phyloP scores from a whole-genome alignment of 2,113 vertebrate species.

The Cavia aperea region DNA sequence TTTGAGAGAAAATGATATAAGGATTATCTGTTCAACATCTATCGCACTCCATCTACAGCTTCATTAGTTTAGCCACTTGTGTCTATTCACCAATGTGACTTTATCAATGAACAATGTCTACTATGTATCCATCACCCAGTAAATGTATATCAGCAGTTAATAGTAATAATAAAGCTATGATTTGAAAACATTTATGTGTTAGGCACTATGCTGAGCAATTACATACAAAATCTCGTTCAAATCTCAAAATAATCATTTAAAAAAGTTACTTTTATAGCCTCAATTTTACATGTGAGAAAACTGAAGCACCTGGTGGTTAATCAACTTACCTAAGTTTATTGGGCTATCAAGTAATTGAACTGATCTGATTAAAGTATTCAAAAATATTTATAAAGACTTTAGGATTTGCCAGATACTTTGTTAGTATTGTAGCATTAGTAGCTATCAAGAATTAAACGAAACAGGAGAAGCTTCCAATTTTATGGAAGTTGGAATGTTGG shows the following conservation, averaged over 20 bases:
- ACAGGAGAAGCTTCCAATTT: background rate
- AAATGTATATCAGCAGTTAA: background rate
- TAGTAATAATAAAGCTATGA: background rate
- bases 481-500: background rate
- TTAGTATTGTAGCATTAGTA: background rate
- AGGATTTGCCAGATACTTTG: background rate
- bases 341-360: background rate
- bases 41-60: background rate
- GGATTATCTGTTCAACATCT: background rate
- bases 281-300: background rate
- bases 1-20: background rate
- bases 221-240: background rate
- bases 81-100: background rate
- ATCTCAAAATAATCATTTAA: constrained; percentile 14
- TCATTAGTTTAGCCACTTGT: background rate
- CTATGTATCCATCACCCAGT: background rate
- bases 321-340: background rate
- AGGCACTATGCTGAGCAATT: background rate
- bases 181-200: background rate
- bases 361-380: background rate
- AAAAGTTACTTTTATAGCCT: background rate
- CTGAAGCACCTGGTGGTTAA: background rate
- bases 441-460: background rate
- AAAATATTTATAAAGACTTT: constrained; percentile 5
- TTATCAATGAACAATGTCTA: background rate